Evolutionary conservation across 2,113 vertebrate species (phyloP).

Genomic region (Lagopus leucura): DNA sequence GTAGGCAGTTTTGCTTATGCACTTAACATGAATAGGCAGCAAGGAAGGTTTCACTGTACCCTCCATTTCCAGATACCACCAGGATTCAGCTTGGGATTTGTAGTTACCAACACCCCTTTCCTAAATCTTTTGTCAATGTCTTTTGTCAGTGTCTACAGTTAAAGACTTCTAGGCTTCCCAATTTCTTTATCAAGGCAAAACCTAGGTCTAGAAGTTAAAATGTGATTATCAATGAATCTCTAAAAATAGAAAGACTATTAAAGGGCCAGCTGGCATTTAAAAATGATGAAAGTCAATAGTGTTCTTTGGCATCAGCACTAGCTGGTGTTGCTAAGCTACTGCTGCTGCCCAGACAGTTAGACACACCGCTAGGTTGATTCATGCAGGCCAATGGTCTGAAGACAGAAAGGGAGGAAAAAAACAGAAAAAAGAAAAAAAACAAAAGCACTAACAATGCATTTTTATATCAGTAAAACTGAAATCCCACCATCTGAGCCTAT

Average conservation of each 20-base stretch:
- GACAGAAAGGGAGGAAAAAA: neutral
- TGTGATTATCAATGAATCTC: neutral
- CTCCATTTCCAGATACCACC: neutral
- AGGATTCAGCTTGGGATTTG: neutral
- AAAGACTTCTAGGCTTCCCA: neutral
- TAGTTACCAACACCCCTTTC: neutral
- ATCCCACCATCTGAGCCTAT: neutral
- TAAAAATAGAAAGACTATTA: constrained; percentile 44
- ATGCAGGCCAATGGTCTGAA: neutral
- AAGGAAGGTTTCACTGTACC: neutral
- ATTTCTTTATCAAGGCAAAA: constrained; percentile 1
- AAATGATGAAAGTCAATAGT: constrained; percentile 5
- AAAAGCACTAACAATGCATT: neutral
- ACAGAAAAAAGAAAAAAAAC: no score
- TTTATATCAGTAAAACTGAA: neutral
- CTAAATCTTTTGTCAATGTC: neutral
- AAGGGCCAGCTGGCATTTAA: constrained; percentile 50
- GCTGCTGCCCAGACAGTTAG: constrained; percentile 48
- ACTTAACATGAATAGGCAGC: neutral
- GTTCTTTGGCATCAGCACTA: constrained; percentile 25
- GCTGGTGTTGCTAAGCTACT: constrained; percentile 68
- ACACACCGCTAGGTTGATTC: constrained; percentile 37
- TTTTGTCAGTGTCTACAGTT: neutral
- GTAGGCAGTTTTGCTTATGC: neutral
- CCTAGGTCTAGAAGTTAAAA: neutral